Evolutionary conservation across 2,797 vertebrate genomes (phyloP), one percentile per base, ranked within the genome.

Genomic region (Scomberomorus guttatus): DNA sequence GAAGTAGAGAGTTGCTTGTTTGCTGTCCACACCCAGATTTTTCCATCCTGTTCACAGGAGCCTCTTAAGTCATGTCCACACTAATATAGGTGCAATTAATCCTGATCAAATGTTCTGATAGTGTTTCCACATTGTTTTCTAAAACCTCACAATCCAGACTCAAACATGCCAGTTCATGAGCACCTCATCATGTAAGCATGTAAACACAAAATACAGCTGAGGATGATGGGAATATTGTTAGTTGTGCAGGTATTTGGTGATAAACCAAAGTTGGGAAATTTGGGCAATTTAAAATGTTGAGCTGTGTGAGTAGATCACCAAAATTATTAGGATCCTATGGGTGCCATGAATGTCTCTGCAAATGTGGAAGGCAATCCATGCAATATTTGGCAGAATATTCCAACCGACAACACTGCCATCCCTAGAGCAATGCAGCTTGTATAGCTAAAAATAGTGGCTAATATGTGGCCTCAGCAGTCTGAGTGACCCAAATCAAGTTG

Each of bases 1-100:
- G 25, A 46, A 63, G 54, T 13, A 42, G 25, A 20, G 24, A 72
- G 39, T 15, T 18, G 39, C 55, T 56, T 29, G 29, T 73, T 82
- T 20, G 4, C 66, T 10, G 34, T 67, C 54, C 55, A 69, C 22
- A 37, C 14, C 24, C 32, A 79, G 27, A 78, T 71, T 58, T 61
- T 48, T 48, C 24, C 51, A 50, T 46, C 46, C 44, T 39, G 37
- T 37, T 63, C 24, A 17, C n/a, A 27, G 51, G 44, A 46, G 5
- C 14, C 44, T 15, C 8, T 10, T 46, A 46, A 46, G 5, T 18
- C 15, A 44, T 12, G 20, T 57, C 5, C 25, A 29, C 15, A 4
- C 48, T n/a, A 27, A 75, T 4, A 73, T 3, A 18, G 34, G 17
- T 8, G 2, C 14, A 27, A 17, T 25, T 22, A 54, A n/a, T n/a